Evolutionary conservation across 2,888 invertebrate genomes (phyloP).

Genomic region (Rotaria magnacalcarata): DNA sequence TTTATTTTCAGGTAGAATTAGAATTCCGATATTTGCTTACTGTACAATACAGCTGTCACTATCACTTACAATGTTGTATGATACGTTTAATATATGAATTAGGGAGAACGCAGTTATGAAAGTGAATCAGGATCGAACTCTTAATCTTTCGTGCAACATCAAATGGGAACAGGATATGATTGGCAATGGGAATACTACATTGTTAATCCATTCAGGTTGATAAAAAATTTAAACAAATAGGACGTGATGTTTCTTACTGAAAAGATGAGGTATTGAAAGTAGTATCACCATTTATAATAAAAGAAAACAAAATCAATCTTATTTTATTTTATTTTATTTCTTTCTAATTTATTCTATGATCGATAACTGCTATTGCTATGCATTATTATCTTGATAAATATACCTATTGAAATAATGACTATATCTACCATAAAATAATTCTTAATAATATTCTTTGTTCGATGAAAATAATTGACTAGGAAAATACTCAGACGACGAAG

Average conservation of each 20-base stretch:
- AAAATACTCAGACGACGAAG: background rate
- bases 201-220: background rate
- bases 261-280: background rate
- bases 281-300: background rate
- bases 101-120: too few relatives aligned
- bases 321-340: background rate
- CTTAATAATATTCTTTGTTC: background rate
- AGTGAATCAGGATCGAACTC: too few relatives aligned
- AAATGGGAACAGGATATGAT: too few relatives aligned
- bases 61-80: too few relatives aligned
- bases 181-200: background rate
- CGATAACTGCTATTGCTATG: background rate
- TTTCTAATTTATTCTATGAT: background rate
- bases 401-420: background rate
- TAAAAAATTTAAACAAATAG: background rate
- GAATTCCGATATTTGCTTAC: too few relatives aligned
- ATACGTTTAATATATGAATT: too few relatives aligned
- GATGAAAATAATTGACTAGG: slow-evolving; percentile 1
- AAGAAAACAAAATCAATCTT: background rate
- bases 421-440: background rate
- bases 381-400: background rate
- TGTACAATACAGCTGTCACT: too few relatives aligned
- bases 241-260: background rate
- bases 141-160: too few relatives aligned
- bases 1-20: too few relatives aligned